Evolutionary conservation across 2,888 invertebrate genomes (phyloP).

Genomic region (Chirona hameri): DNA sequence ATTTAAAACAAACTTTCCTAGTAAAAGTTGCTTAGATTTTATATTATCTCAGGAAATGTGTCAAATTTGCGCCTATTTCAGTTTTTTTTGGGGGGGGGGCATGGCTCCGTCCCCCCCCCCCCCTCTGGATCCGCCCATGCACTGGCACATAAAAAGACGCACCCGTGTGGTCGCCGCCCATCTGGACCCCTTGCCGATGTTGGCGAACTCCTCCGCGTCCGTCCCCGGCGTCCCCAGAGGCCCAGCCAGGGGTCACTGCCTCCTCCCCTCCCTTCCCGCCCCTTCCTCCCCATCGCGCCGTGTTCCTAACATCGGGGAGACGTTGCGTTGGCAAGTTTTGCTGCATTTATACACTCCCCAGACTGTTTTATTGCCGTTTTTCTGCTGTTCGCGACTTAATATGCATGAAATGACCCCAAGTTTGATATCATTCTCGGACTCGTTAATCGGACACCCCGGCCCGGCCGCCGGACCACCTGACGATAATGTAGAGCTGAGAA

Average conservation of each 20-base stretch:
- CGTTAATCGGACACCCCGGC: neutral
- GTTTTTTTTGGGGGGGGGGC: too few relatives aligned
- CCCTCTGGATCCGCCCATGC: too few relatives aligned
- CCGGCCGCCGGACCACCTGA: neutral
- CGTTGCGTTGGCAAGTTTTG: neutral
- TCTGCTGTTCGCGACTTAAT: constrained; percentile 24
- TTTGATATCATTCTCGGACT: constrained; percentile 10
- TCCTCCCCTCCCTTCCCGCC: constrained; percentile 10
- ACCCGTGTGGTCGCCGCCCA: neutral
- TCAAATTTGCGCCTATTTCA: too few relatives aligned
- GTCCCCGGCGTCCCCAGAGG: neutral
- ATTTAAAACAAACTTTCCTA: too few relatives aligned
- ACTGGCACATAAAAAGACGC: neutral
- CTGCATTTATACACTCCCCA: constrained; percentile 12
- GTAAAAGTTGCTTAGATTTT: too few relatives aligned
- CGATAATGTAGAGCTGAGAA: too few relatives aligned
- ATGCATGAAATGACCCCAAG: constrained; percentile 27
- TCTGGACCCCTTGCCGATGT: neutral
- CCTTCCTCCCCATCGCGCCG: neutral
- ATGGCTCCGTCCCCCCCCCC: too few relatives aligned
- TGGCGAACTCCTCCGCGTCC: neutral
- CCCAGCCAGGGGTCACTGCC: neutral
- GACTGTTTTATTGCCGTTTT: constrained; percentile 9
- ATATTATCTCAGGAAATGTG: too few relatives aligned
- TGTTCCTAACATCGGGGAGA: neutral